phyloP scores from a whole-genome alignment of 1,140 invertebrate genomes.

The Condylostylus longicornis region DNA sequence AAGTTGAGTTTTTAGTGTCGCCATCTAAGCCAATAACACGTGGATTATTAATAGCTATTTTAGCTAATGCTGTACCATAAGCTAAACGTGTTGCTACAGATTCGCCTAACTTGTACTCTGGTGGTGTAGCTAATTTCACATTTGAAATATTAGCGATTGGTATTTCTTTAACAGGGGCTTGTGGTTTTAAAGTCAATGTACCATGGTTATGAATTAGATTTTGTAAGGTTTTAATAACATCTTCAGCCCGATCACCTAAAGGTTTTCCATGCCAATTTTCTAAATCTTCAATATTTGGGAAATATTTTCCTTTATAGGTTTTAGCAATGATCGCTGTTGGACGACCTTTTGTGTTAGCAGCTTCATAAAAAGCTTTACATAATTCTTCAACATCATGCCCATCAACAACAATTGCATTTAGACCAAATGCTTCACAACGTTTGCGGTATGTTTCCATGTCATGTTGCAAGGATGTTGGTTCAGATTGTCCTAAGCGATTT shows the following conservation, averaged over 20 bases:
- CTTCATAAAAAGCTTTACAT: conserved; percentile 73
- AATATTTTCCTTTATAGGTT: conserved; percentile 89
- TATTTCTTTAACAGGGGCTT: conserved; percentile 53
- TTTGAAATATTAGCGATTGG: conserved; percentile 56
- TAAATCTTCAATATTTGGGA: conserved; percentile 74
- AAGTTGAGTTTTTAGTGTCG: conserved; percentile 98
- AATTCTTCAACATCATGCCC: conserved; percentile 90
- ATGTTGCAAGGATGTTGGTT: conserved; percentile 84
- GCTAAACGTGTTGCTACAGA: conserved; percentile 82
- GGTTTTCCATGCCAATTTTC: conserved; percentile 98
- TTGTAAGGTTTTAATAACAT: conserved; percentile 57
- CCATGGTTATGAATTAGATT: conserved; percentile 47
- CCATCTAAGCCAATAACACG: conserved; percentile 85
- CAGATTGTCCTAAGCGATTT: conserved; percentile 93
- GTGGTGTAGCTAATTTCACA: conserved; percentile 67
- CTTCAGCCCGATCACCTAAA: conserved; percentile 63
- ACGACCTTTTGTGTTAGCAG: conserved; percentile 56
- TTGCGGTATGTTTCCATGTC: conserved; percentile 79
- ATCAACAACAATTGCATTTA: conserved; percentile 85
- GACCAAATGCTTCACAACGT: conserved; percentile 82
- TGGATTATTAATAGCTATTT: conserved; percentile 67
- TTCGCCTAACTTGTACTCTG: conserved; percentile 68
- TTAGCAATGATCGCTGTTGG: conserved; percentile 91
- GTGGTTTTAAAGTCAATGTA: conserved; percentile 44
- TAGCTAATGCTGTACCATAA: conserved; percentile 86